Evolutionary conservation across 2,797 vertebrate species (phyloP).

Genomic region (Ctenosaura bakeri): DNA sequence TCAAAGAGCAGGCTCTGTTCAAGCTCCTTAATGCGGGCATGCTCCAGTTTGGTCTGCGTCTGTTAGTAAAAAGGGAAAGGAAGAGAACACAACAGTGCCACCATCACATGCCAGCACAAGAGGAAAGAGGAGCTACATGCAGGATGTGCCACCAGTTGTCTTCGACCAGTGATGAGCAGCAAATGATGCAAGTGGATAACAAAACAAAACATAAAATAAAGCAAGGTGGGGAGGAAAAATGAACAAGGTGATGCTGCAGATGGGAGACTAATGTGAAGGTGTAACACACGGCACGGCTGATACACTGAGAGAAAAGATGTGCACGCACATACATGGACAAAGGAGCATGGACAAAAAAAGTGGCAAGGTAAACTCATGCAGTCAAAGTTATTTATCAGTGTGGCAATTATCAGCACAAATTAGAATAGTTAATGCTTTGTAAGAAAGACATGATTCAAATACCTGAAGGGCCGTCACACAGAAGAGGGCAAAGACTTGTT

Average conservation of each 20-base stretch:
- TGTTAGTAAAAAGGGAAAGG: slow-evolving; percentile 99
- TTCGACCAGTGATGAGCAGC: slow-evolving; percentile 79
- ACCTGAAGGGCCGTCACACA: neutral
- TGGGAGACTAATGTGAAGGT: slow-evolving; percentile 66
- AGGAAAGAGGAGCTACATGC: slow-evolving; percentile 87
- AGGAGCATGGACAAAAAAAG: slow-evolving; percentile 68
- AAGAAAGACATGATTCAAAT: slow-evolving; percentile 38
- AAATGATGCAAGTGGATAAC: slow-evolving; percentile 71
- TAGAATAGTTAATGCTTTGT: slow-evolving; percentile 80
- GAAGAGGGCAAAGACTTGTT: neutral
- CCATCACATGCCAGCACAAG: slow-evolving; percentile 98
- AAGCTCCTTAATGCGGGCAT: slow-evolving; percentile 99
- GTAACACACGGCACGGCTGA: slow-evolving; percentile 61
- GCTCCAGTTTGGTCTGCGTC: slow-evolving; percentile 99
- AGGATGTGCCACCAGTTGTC: slow-evolving; percentile 84
- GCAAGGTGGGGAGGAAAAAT: neutral
- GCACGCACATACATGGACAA: slow-evolving; percentile 55
- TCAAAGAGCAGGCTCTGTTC: slow-evolving; percentile 99
- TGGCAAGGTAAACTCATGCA: slow-evolving; percentile 81
- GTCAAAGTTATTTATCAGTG: slow-evolving; percentile 81
- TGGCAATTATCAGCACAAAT: slow-evolving; percentile 84
- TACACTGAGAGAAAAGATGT: slow-evolving; percentile 50
- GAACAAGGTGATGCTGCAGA: slow-evolving; percentile 63
- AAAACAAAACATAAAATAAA: slow-evolving; percentile 33
- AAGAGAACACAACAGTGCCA: slow-evolving; percentile 99